A percentile compares a stretch with the other conserved stretches of the same genome.
phyloP scores from a whole-genome alignment of 2,113 vertebrate species.

The Danio rerio region GRCz12tu NC_133176.1:8591001-8591500 shows the following conservation, averaged over 20 bases:
- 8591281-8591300: constrained; percentile 9
- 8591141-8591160: too few relatives aligned
- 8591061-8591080: too few relatives aligned
- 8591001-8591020: too few relatives aligned
- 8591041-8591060: too few relatives aligned
- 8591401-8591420: constrained; percentile 12
- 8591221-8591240: constrained; percentile 6
- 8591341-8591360: background rate
- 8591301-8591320: background rate
- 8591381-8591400: constrained; percentile 9
- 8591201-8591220: background rate
- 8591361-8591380: background rate
- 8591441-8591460: background rate
- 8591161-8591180: too few relatives aligned
- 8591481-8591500: background rate
- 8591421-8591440: background rate
- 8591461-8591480: background rate
- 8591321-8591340: background rate
- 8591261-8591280: constrained; percentile 9
- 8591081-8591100: too few relatives aligned
- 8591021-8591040: too few relatives aligned
- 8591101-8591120: too few relatives aligned
- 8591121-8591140: too few relatives aligned
- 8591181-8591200: too few relatives aligned
- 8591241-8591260: constrained; percentile 17